phyloP scores from a whole-genome alignment of 2,113 vertebrate genomes.

The Chaetorhynchus papuensis region DNA sequence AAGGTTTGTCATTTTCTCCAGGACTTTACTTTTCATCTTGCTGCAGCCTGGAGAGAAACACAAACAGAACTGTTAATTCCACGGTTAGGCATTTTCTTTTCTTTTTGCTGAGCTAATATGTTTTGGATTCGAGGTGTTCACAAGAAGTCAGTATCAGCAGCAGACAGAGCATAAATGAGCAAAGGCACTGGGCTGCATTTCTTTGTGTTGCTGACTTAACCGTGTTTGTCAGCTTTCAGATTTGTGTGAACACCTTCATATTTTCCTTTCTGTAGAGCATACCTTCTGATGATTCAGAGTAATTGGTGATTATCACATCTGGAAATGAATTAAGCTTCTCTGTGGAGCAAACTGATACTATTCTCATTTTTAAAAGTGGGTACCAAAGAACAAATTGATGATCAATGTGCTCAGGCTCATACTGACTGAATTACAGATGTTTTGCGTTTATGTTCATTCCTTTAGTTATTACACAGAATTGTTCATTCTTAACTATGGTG shows the following conservation, averaged over 20 bases:
- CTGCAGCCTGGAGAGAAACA: not conserved
- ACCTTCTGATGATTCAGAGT: not conserved
- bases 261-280: not conserved
- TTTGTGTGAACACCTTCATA: not conserved
- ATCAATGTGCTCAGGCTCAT: not conserved
- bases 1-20: not conserved
- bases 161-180: not conserved
- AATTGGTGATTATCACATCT: not conserved
- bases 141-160: not conserved
- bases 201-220: not conserved
- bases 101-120: not conserved
- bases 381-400: not conserved
- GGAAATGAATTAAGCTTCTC: not conserved
- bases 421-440: not conserved
- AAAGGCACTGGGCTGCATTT: not conserved
- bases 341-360: not conserved
- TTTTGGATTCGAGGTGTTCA: not conserved
- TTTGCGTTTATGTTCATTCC: not conserved
- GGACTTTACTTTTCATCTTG: not conserved
- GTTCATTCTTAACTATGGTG: not conserved
- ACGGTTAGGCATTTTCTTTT: not conserved
- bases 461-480: not conserved
- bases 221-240: not conserved
- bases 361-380: not conserved
- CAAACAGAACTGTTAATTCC: not conserved